Base-by-base conservation (phyloP, 2,797 vertebrate genomes). In the Pogoniulus pusillus region DNA sequence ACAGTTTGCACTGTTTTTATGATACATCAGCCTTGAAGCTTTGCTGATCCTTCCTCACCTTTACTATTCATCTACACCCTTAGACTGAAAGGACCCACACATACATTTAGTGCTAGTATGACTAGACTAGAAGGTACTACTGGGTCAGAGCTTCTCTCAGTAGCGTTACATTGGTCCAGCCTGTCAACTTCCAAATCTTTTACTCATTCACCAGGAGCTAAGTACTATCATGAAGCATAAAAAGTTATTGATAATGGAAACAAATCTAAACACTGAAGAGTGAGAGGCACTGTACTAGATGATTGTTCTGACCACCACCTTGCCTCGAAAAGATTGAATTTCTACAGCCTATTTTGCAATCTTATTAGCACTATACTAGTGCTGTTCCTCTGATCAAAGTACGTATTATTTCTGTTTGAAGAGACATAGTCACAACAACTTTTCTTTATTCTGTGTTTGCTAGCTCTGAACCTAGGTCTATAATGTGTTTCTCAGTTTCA, bases 1-100 rank as follows among this genome's bases (percentile, higher is more conserved):
- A 73, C 77, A 91, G 74, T 57, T 88, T 74, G 80, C 43, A 68
- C 49, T 74, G 54, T 17, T 88, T 86, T 74, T 45, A 60, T 68
- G n/a, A n/a, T 57, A 88, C 6, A 76, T 53, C 26, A 85, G 39
- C 37, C 71, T 57, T 66, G 34, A 84, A 77, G 34, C 9, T 58
- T 65, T 74, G 41, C n/a, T n/a, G n/a, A n/a, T n/a, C n/a, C n/a
- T 59, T 81, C 43, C 66, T 75, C 51, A 66, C 19, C 55, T 76
- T 43, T 20, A 27, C 47, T 55, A 19, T 30, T 77, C 49, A 62
- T 30, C 37, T 65, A 20, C 13, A 59, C 4, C 37, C 14, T 64
- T n/a, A 70, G 23, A 82, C 19, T 66, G 39, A 89, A 82, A 77
- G 35, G 8, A 81, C 30, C 7, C 10, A 78, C 35, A 35, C 16